Conservation (phyloP, 2,888 invertebrate species). For the Quadroppia sp. region DNA sequence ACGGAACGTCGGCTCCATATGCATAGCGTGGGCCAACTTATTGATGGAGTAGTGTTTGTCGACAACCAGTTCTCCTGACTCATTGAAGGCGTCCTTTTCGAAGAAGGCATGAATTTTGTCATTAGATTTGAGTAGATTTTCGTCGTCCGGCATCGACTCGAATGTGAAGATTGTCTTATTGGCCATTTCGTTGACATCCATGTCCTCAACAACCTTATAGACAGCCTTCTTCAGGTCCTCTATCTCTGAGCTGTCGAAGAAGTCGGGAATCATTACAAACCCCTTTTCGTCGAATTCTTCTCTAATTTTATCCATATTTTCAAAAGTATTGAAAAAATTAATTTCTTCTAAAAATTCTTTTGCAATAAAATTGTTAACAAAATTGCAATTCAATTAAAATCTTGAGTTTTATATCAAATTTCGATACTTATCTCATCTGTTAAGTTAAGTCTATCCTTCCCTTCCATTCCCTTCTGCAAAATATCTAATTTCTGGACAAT, state of each 20-base stretch:
- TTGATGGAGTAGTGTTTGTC: constrained; percentile 62
- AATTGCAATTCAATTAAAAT: too few relatives aligned
- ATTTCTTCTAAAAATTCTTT: too few relatives aligned
- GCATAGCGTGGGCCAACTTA: constrained; percentile 82
- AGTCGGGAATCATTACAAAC: constrained; percentile 44
- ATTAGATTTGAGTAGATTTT: constrained; percentile 84
- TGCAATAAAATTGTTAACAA: too few relatives aligned
- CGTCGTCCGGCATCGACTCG: constrained; percentile 69
- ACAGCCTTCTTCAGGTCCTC: constrained; percentile 39
- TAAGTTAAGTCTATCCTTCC: too few relatives aligned
- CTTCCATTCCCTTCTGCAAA: too few relatives aligned
- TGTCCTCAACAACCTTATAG: constrained; percentile 31
- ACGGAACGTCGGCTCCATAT: constrained; percentile 74
- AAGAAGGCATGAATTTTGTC: constrained; percentile 89
- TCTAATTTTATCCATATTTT: neutral
- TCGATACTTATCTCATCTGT: too few relatives aligned
- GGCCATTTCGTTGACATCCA: constrained; percentile 19
- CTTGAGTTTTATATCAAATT: too few relatives aligned
- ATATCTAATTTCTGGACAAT: too few relatives aligned
- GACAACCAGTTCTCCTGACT: constrained; percentile 50
- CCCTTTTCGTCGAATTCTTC: constrained; percentile 43
- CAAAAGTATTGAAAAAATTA: too few relatives aligned
- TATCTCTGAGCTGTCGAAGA: constrained; percentile 42
- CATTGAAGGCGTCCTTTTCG: constrained; percentile 69
- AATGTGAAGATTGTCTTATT: constrained; percentile 37